Evolutionary conservation across 2,113 vertebrate species (phyloP).

Genomic region (Lontra canadensis): DNA sequence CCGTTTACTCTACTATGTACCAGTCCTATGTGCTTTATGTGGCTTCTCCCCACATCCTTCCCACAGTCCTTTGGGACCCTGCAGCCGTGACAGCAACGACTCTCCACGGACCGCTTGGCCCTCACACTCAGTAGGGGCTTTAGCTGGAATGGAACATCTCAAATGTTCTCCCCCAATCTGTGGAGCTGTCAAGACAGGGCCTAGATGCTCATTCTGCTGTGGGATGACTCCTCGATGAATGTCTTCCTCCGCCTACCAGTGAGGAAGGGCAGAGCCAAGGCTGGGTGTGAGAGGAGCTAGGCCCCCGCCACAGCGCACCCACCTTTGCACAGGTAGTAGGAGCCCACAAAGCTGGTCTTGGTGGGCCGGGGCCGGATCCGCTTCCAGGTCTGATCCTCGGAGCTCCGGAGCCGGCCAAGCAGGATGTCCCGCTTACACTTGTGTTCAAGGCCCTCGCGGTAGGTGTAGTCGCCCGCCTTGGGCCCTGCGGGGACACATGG

Average conservation of each 20-base stretch:
- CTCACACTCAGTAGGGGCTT: rapidly evolving
- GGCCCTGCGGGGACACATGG: conserved; percentile 81
- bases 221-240: rapidly evolving
- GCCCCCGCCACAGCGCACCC: neutral
- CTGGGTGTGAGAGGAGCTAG: too few species aligned
- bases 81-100: neutral
- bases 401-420: conserved; percentile 87
- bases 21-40: rapidly evolving
- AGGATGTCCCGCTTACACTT: conserved; percentile 91
- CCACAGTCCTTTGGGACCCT: neutral
- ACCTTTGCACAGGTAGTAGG: conserved; percentile 96
- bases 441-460: conserved; percentile 92
- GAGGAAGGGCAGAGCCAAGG: neutral
- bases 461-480: conserved; percentile 89
- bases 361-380: conserved; percentile 91
- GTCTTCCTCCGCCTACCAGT: neutral
- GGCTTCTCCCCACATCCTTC: neutral
- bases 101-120: neutral
- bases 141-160: rapidly evolving
- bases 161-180: neutral
- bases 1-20: neutral
- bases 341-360: conserved; percentile 89
- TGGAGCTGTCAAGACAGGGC: neutral
- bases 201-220: neutral
- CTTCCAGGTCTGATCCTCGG: conserved; percentile 92